Conservation (phyloP, 2,797 vertebrate genomes). For the Serranus cabrilla region DNA sequence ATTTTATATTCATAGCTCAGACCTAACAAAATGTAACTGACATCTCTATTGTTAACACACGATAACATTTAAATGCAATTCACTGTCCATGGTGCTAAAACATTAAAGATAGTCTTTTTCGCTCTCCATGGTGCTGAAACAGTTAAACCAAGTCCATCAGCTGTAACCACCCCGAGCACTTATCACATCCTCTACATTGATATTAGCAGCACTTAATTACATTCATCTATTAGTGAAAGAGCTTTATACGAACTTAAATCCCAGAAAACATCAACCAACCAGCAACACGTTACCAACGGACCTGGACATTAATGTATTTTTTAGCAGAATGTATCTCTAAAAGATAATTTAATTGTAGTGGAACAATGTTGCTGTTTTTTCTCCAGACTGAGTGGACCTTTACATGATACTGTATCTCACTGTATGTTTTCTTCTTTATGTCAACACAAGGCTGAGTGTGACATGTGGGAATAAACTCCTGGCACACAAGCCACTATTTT, state of each 20-base stretch:
- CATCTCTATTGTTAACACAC: no score
- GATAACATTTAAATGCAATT: background rate
- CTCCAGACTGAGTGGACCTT: background rate
- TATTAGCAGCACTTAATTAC: no score
- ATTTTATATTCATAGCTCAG: no score
- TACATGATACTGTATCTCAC: background rate
- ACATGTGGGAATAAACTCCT: background rate
- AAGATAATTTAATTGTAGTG: background rate
- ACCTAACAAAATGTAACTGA: no score
- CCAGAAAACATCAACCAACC: background rate
- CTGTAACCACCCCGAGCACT: background rate
- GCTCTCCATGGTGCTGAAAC: conserved; percentile 56
- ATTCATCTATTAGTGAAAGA: no score
- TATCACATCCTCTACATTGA: no score
- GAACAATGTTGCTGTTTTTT: background rate
- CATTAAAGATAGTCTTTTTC: background rate
- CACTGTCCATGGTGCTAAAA: conserved; percentile 14
- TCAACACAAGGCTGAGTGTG: background rate
- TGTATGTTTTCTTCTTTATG: background rate
- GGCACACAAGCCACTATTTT: background rate
- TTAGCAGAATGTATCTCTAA: background rate
- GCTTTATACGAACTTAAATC: no score
- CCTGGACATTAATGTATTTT: background rate
- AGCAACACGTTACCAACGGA: background rate
- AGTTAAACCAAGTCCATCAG: background rate